phyloP scores from a whole-genome alignment of 2,797 vertebrate species.

The Lacerta viridis region DNA sequence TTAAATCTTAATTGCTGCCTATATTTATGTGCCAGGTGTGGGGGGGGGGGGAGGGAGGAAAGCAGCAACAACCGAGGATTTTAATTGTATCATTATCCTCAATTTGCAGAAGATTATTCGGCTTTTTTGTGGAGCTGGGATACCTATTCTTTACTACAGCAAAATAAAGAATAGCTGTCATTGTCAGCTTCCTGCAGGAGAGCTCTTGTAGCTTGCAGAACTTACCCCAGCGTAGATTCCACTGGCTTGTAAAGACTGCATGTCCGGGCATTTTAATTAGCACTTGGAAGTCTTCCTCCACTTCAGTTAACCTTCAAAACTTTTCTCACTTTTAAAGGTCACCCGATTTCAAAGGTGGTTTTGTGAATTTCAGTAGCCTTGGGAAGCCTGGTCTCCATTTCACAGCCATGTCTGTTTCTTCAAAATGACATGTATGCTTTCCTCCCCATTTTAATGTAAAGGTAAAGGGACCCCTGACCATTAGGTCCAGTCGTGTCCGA shows the following conservation, averaged over 20 bases:
- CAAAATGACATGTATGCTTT: neutral
- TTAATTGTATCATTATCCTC: constrained; percentile 38
- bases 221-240: no score
- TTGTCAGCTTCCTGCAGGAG: no score
- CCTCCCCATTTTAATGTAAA: no score
- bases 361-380: no score
- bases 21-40: constrained; percentile 11
- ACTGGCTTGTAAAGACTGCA: no score
- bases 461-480: no score
- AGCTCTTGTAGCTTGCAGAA: no score
- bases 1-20: constrained; percentile 31
- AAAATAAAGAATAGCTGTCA: neutral
- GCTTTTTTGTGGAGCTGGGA: neutral
- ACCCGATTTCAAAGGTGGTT: neutral
- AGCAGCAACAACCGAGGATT: neutral
- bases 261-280: neutral
- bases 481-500: no score
- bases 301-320: neutral
- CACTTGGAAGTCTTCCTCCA: neutral
- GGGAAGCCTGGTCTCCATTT: no score
- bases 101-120: constrained; percentile 29
- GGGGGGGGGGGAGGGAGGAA: no score
- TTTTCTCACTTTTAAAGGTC: no score
- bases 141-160: neutral
- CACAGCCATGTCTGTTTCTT: neutral